These are phyloP conservation scores for Zosterops pallidus DNA, from an alignment of 2,113 vertebrate species.

Conservation along the genomic window DNA sequence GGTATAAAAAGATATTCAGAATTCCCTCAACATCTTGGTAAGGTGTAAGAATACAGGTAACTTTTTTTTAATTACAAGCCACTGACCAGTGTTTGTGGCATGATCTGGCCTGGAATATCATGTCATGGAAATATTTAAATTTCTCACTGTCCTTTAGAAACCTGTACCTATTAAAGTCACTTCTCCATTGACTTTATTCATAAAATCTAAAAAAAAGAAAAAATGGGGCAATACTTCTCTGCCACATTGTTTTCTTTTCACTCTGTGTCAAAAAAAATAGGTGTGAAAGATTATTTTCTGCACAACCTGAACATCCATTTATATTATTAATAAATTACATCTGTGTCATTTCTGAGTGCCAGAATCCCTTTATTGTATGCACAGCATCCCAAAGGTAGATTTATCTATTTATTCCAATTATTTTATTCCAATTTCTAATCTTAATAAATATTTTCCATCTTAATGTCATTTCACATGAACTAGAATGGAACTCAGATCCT, in stretches of 20 bases:
- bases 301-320: background rate
- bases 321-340: background rate
- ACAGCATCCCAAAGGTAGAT: background rate
- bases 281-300: background rate
- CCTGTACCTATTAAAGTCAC: fast-evolving
- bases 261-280: background rate
- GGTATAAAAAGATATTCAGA: background rate
- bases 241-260: background rate
- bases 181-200: background rate
- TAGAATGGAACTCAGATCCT: background rate
- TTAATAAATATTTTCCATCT: background rate
- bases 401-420: too few species aligned
- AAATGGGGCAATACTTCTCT: background rate
- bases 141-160: background rate
- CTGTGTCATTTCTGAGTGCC: background rate
- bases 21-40: background rate
- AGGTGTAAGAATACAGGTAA: background rate
- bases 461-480: background rate
- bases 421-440: background rate
- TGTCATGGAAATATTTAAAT: background rate
- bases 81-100: background rate
- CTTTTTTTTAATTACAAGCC: background rate
- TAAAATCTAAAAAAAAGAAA: background rate
- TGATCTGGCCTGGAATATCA: background rate
- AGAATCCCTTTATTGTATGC: background rate